Evolutionary conservation across 2,888 invertebrate species (phyloP), one percentile per base, ranked within the genome.

Genomic region (Drosophila anomalipes): DNA sequence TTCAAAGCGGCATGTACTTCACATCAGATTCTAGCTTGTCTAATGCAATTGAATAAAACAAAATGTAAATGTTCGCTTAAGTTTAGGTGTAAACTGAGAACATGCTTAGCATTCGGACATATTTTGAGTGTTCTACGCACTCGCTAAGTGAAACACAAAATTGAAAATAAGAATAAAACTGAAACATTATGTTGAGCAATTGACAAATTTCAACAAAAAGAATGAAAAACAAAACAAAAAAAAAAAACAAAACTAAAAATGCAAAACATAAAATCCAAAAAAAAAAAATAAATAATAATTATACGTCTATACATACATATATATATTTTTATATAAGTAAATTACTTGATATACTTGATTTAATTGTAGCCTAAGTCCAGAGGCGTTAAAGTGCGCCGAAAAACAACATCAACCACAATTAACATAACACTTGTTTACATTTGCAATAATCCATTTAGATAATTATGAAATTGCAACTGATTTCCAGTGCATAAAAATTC

Each of bases 31-130:
- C 54, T 57, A 69, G 57, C 44, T 53, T 51, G 39, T 68, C 65
- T 51, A 67, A 71, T 51, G 62, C 47, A 77, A 51, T 60, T 68
- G 32, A 32, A 47, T 53, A 64, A 68, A 53, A 49, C 30, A 52
- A 62, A 51, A 60, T 56, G 35, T 37, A 52, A 51, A 35, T 37
- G 47, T 74, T 73, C 54, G 30, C 14, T 44, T 80, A 59, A 47
- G 22, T 72, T 22, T 82, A 75, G 65, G 41, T 66, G 58, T 52
- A 70, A 70, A 71, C 52, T 65, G 56, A 71, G 60, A 70, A 58
- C 80, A 82, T 86, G 90, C 86, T 70, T 82, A 86, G 86, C 90
- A 87, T 89, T 87, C 90, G 74, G 72, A 82, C 76, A 85, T 89
- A 85, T 89, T 82, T 87, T 73, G 72, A 81, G 87, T 82, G 84